Base-by-base conservation (phyloP, 2,113 vertebrate species). In the Perca schrenkii region DNA sequence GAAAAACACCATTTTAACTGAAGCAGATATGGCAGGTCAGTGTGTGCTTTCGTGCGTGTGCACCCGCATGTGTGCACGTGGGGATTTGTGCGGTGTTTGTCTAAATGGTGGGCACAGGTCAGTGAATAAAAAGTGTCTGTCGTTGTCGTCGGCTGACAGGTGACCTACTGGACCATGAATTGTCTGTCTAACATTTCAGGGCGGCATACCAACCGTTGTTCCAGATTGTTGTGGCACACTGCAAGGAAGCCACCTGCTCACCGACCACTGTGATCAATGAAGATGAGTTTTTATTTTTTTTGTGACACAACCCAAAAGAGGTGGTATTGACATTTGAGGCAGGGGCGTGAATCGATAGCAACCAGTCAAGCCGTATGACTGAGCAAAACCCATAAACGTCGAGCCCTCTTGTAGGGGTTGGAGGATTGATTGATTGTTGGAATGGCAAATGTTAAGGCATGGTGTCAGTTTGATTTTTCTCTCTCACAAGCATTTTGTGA, bases 281-380 rank as follows among this genome's bases (percentile, higher is more conserved):
- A 94, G 96, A 96, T 95, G 93, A 91, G 60, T 61, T 95, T 28
- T 74, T 43, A 58, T 82, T 56, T 83, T 76, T 74, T 69, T 25
- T 19, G 95, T 93, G 94, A 94, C 92, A 92, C 88, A 95, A 96
- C 49, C 96, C 93, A 96, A 97, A 97, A 83, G 94, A 97, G 95
- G 91, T 91, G 63, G 77, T 98, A 99, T 99, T 96, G 98, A 98
- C 97, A 97, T 98, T 97, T 97, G 79, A 91, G 90, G 95, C 94
- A 93, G 93, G 94, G 95, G 95, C 92, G 93, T 82, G 91, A 94
- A 97, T 99, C 97, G 91, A 98, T 99, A 95, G 57, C 89, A 78
- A 92, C 92, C 95, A 94, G 93, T 95, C 95, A 90, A 93, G 89
- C 91, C 93, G 89, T 91, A 89, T 93, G 92, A 94, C 95, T 96